phyloP scores from a whole-genome alignment of 2,888 invertebrate genomes.

The Macaria notata region DNA sequence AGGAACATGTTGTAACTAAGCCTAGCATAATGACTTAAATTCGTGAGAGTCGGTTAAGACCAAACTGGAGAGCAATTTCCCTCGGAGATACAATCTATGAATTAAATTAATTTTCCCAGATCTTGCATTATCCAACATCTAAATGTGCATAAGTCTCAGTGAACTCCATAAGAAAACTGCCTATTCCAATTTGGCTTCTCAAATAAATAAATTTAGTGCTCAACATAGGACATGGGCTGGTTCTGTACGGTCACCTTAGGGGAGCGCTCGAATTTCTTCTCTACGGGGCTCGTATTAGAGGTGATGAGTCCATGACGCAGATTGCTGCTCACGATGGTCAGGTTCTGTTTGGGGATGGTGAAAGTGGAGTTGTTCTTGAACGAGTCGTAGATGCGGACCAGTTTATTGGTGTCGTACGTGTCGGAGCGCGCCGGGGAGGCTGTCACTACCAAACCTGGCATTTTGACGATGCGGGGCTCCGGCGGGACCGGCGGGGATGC shows the following conservation, averaged over 20 bases:
- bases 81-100: too few species aligned
- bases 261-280: constrained; percentile 58
- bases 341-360: constrained; percentile 67
- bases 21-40: constrained; percentile 60
- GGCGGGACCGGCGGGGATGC: constrained; percentile 17
- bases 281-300: constrained; percentile 38
- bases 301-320: constrained; percentile 30
- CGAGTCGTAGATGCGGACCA: constrained; percentile 71
- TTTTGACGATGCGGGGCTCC: constrained; percentile 36
- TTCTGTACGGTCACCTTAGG: constrained; percentile 63
- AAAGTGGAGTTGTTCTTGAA: constrained; percentile 67
- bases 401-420: constrained; percentile 45
- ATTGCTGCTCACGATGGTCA: constrained; percentile 49
- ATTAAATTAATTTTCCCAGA: too few species aligned
- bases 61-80: neutral
- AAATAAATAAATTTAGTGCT: constrained; percentile 22
- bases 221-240: constrained; percentile 44
- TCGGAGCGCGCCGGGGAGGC: constrained; percentile 58
- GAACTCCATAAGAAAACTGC: too few species aligned
- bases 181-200: too few species aligned
- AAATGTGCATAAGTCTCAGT: too few species aligned
- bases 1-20: constrained; percentile 64
- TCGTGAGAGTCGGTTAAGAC: constrained; percentile 37
- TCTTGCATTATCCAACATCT: too few species aligned
- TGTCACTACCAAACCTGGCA: constrained; percentile 69